Conservation (phyloP, 1,140 invertebrate genomes). For the Hycleus cichorii region DNA sequence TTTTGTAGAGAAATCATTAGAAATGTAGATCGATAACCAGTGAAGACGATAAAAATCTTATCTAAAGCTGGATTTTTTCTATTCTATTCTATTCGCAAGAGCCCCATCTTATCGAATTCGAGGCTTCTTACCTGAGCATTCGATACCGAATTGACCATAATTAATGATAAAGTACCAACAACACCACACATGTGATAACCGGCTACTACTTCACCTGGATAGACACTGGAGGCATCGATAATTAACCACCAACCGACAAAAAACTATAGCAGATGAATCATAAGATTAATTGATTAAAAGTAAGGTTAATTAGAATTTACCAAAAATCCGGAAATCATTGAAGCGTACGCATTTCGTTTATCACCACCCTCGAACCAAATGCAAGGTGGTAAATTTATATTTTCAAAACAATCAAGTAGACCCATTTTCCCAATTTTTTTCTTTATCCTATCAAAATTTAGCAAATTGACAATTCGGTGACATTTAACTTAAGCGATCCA, state of each 20-base stretch:
- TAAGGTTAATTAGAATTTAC: slow-evolving; percentile 46
- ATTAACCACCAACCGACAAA: slow-evolving; percentile 97
- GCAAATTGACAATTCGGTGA: not conserved
- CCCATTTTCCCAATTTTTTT: slow-evolving; percentile 22
- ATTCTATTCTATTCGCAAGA: too few relatives aligned
- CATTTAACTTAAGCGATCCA: not conserved
- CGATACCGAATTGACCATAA: slow-evolving; percentile 97
- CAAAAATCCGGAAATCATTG: slow-evolving; percentile 75
- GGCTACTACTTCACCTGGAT: slow-evolving; percentile 62
- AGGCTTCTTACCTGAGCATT: slow-evolving; percentile 71
- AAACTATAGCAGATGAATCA: slow-evolving; percentile 64
- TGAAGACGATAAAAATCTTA: too few relatives aligned
- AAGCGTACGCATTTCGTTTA: slow-evolving; percentile 73
- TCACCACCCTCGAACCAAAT: slow-evolving; percentile 60
- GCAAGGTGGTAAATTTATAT: slow-evolving; percentile 48
- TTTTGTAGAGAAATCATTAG: too few relatives aligned
- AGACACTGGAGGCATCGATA: slow-evolving; percentile 84
- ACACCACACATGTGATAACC: slow-evolving; percentile 92
- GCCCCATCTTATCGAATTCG: too few relatives aligned
- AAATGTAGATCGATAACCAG: too few relatives aligned
- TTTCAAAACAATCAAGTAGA: slow-evolving; percentile 42
- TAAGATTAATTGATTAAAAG: slow-evolving; percentile 5
- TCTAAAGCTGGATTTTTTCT: too few relatives aligned
- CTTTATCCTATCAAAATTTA: not conserved
- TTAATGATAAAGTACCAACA: slow-evolving; percentile 85